These are phyloP conservation scores for Drosophila eohydei DNA, from an alignment of 2,888 invertebrate genomes.

Conservation along the genomic window DNA sequence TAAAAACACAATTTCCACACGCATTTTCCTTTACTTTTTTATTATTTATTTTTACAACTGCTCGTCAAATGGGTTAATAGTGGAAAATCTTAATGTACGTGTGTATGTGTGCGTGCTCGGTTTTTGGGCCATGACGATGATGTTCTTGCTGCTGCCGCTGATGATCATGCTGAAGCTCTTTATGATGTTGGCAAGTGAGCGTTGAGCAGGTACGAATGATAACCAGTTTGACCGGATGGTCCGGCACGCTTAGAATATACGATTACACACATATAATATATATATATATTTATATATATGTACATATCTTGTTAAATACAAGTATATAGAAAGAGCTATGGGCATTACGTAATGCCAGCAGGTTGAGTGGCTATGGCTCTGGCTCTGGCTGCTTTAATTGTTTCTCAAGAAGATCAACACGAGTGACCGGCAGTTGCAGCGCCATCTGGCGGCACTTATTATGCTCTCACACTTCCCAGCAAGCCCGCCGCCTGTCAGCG, in stretches of 20 bases:
- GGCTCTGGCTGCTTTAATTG: conserved; percentile 1
- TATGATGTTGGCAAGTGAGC: conserved; percentile 37
- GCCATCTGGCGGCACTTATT: conserved; percentile 33
- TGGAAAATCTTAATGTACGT: conserved; percentile 53
- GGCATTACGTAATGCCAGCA: conserved; percentile 45
- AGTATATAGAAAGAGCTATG: conserved; percentile 8
- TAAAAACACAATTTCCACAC: conserved; percentile 27
- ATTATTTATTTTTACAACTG: conserved; percentile 71
- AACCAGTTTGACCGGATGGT: conserved; percentile 74
- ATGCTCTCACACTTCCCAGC: conserved; percentile 16
- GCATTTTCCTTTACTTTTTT: conserved; percentile 39
- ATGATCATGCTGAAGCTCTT: conserved; percentile 19
- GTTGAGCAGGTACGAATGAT: conserved; percentile 49
- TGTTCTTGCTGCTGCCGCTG: conserved; percentile 15
- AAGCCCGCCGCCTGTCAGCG: background rate
- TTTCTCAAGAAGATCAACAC: conserved; percentile 8
- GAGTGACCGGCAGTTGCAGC: conserved; percentile 23
- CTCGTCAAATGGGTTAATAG: conserved; percentile 74
- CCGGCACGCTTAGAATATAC: conserved; percentile 63
- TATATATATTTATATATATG: background rate
- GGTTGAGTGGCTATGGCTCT: background rate
- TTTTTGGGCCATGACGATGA: conserved; percentile 47
- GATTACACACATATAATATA: conserved; percentile 5
- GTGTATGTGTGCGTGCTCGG: conserved; percentile 28
- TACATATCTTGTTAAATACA: background rate